Percentiles rank a stretch among this genome's conserved stretches.
Conservation (phyloP, 2,888 invertebrate genomes). For the Syrista parreyssii region DNA sequence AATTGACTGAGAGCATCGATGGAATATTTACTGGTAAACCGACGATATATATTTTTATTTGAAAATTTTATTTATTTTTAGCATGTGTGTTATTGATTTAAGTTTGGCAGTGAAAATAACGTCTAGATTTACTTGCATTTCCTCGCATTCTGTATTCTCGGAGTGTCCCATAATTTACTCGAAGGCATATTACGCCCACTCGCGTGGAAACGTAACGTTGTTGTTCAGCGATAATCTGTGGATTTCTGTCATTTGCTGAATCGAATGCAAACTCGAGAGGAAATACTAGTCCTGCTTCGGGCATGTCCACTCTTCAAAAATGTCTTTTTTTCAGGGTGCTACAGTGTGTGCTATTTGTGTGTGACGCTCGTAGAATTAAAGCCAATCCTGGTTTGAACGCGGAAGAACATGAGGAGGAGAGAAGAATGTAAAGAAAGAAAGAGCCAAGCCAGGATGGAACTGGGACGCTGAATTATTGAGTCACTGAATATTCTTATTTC, state of each 20-base stretch:
- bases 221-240: not conserved
- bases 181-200: not conserved
- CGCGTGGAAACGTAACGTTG: not conserved
- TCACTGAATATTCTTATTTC: not conserved
- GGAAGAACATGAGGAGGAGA: not conserved
- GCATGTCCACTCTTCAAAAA: not conserved
- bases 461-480: slow-evolving; percentile 8
- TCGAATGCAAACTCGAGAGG: too few relatives aligned
- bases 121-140: not conserved
- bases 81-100: not conserved
- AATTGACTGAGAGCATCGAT: not conserved
- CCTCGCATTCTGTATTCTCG: not conserved
- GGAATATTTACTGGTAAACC: not conserved
- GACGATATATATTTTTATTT: not conserved
- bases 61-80: not conserved
- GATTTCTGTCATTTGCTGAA: not conserved
- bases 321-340: not conserved
- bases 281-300: too few relatives aligned
- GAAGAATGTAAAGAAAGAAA: not conserved
- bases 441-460: not conserved
- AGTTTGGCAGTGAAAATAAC: not conserved
- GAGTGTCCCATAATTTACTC: not conserved
- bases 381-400: not conserved
- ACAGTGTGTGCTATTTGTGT: not conserved
- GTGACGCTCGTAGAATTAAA: not conserved